phyloP scores from a whole-genome alignment of 1,140 invertebrate genomes.

The Chlorops oryzae region DNA sequence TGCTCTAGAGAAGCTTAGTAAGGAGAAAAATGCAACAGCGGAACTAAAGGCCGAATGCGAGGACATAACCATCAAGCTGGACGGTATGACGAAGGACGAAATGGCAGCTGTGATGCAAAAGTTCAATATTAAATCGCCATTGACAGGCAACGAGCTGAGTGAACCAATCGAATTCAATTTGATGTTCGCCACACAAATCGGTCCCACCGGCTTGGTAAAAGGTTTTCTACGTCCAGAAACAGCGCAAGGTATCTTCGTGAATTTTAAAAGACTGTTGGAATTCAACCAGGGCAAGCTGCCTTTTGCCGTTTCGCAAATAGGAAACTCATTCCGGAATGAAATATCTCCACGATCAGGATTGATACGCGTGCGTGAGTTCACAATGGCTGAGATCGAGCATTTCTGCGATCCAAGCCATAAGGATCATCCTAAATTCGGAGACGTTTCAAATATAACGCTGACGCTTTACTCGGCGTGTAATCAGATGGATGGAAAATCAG shows the following conservation, averaged over 20 bases:
- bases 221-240: conserved; percentile 96
- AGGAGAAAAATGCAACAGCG: conserved; percentile 74
- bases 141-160: conserved; percentile 88
- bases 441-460: conserved; percentile 67
- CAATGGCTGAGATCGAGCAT: conserved; percentile 99
- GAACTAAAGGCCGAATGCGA: conserved; percentile 69
- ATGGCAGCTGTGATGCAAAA: conserved; percentile 78
- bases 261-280: conserved; percentile 85
- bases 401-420: conserved; percentile 93
- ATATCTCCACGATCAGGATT: conserved; percentile 97
- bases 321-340: conserved; percentile 97
- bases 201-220: conserved; percentile 89
- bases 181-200: conserved; percentile 97
- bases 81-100: conserved; percentile 83
- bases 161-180: conserved; percentile 97
- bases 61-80: conserved; percentile 77
- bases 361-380: conserved; percentile 94
- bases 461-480: conserved; percentile 89
- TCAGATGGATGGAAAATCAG: conserved; percentile 89
- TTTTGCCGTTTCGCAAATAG: conserved; percentile 94
- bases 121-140: conserved; percentile 90
- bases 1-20: conserved; percentile 80
- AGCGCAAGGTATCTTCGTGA: conserved; percentile 99
- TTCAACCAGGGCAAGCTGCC: conserved; percentile 96
- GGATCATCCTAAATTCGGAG: conserved; percentile 84